phyloP scores from a whole-genome alignment of 1,140 invertebrate species.

The Apis cerana region DNA sequence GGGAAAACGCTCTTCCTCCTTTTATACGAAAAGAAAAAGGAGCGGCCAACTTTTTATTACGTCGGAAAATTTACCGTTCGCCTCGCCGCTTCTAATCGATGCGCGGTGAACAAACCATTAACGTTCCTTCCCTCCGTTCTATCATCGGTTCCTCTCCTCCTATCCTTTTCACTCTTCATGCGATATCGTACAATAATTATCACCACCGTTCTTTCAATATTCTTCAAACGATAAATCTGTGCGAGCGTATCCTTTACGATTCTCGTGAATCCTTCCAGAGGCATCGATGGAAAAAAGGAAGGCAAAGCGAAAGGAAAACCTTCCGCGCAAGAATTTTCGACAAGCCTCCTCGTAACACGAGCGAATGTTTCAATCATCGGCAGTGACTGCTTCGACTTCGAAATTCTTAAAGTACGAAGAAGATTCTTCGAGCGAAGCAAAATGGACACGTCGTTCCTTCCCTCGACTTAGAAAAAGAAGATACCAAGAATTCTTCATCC shows the following conservation, averaged over 20 bases:
- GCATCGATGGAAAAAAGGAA: background rate
- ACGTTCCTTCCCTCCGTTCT: background rate
- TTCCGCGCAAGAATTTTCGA: background rate
- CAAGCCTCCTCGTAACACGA: background rate
- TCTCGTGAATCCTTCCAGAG: background rate
- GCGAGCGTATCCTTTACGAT: no score
- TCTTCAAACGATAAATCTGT: no score
- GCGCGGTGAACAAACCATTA: background rate
- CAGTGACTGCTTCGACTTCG: slow-evolving; percentile 32
- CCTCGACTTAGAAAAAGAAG: slow-evolving; percentile 44
- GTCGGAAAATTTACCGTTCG: slow-evolving; percentile 25
- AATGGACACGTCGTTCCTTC: slow-evolving; percentile 50
- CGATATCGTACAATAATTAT: accelerated
- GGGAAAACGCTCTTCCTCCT: slow-evolving; percentile 34
- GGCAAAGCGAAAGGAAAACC: background rate
- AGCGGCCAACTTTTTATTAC: slow-evolving; percentile 41
- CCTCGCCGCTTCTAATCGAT: slow-evolving; percentile 40
- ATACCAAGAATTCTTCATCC: slow-evolving; percentile 54
- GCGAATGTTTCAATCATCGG: slow-evolving; percentile 54
- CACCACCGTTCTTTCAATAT: no score
- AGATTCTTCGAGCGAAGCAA: slow-evolving; percentile 42
- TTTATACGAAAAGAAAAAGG: slow-evolving; percentile 54
- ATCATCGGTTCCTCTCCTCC: background rate
- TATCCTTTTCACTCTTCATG: background rate
- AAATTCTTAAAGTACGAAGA: slow-evolving; percentile 50